These are phyloP conservation scores for Pammene fasciana DNA, from an alignment of 2,888 invertebrate species.

Conservation along the genomic window DNA sequence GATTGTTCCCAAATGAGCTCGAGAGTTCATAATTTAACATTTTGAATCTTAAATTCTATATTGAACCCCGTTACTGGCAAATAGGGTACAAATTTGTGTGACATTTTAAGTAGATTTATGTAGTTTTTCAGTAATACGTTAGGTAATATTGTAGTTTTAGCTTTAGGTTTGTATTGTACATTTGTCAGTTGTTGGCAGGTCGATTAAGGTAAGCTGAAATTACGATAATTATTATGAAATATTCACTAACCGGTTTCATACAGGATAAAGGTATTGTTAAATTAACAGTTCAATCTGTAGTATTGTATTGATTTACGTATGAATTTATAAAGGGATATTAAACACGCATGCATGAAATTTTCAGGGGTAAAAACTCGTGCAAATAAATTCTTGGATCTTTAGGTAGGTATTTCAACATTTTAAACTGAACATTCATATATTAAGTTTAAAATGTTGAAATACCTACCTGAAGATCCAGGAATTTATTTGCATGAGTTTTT, in stretches of 20 bases:
- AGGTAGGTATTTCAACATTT: no score
- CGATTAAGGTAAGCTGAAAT: conserved; percentile 19
- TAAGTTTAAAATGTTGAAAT: no score
- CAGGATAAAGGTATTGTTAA: not conserved
- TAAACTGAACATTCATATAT: no score
- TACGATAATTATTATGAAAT: conserved; percentile 34
- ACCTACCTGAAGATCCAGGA: no score
- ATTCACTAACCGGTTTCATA: not conserved
- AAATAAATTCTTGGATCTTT: no score
- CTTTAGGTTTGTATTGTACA: conserved; percentile 11
- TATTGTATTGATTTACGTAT: no score
- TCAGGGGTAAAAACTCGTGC: no score
- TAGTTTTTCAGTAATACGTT: conserved; percentile 2
- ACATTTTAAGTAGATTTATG: not conserved
- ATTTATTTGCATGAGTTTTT: no score
- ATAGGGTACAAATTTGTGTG: not conserved
- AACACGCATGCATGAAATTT: no score
- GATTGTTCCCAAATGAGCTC: conserved; percentile 24
- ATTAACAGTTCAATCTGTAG: no score
- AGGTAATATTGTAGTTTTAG: conserved; percentile 20
- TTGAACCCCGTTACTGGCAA: not conserved
- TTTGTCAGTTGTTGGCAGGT: conserved; percentile 33
- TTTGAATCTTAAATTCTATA: not conserved
- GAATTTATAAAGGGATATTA: no score
- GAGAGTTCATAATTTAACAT: not conserved